phyloP scores from a whole-genome alignment of 2,888 invertebrate genomes.

The Steinernema scapterisci region DNA sequence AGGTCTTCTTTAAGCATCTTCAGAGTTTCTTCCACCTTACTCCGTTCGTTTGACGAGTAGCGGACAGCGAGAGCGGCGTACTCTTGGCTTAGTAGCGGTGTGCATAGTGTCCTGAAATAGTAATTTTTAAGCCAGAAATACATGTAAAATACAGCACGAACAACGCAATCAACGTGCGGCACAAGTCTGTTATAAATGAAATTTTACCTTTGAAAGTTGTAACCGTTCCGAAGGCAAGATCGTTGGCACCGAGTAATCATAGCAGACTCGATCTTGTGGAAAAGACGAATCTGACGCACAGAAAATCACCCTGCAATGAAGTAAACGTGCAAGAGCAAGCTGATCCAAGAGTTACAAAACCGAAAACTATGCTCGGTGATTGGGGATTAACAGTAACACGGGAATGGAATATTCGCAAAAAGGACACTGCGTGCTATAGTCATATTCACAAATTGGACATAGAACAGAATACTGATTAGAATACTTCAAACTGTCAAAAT shows the following conservation, averaged over 20 bases:
- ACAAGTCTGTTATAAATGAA: too few relatives aligned
- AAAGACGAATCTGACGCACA: not conserved
- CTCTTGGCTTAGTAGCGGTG: not conserved
- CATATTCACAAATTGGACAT: too few relatives aligned
- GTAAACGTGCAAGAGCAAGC: not conserved
- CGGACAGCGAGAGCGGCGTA: slow-evolving; percentile 21
- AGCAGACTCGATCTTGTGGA: not conserved
- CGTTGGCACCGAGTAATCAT: slow-evolving; percentile 18
- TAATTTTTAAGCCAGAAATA: too few relatives aligned
- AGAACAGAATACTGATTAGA: too few relatives aligned
- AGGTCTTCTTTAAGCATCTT: slow-evolving; percentile 61
- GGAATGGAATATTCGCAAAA: too few relatives aligned
- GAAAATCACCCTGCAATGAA: slow-evolving; percentile 22
- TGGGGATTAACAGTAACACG: too few relatives aligned
- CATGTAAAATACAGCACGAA: too few relatives aligned
- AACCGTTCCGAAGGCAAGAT: not conserved
- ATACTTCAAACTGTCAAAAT: too few relatives aligned
- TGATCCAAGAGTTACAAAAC: slow-evolving; percentile 10
- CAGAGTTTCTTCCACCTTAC: slow-evolving; percentile 57
- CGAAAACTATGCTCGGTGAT: too few relatives aligned
- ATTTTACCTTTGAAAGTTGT: not conserved
- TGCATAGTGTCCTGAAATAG: not conserved
- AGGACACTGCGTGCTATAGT: too few relatives aligned
- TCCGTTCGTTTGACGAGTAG: slow-evolving; percentile 41
- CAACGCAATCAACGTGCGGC: too few relatives aligned